phyloP scores from a whole-genome alignment of 2,113 vertebrate genomes.

The Desmodus rotundus region DNA sequence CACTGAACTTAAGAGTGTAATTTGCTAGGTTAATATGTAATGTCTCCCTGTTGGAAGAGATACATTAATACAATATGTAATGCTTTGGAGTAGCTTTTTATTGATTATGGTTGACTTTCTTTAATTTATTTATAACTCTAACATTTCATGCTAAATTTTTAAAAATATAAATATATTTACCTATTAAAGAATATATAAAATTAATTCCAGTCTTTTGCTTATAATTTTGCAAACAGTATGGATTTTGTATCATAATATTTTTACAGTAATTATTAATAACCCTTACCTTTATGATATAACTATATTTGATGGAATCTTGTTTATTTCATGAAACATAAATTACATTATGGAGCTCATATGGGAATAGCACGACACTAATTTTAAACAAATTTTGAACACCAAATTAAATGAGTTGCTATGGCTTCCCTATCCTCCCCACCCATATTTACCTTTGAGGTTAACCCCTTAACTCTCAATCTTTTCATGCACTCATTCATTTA shows the following conservation, averaged over 20 bases:
- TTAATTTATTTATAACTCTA: slow-evolving; percentile 10
- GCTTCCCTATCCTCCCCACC: not conserved
- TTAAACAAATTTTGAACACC: slow-evolving; percentile 11
- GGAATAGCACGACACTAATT: not conserved
- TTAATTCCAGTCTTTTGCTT: not conserved
- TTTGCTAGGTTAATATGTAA: slow-evolving; percentile 44
- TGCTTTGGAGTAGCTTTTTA: slow-evolving; percentile 2
- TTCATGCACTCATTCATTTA: not conserved
- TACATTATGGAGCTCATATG: not conserved
- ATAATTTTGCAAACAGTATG: not conserved
- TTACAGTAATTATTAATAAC: slow-evolving; percentile 3
- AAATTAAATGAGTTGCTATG: slow-evolving; percentile 1
- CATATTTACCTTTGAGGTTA: not conserved
- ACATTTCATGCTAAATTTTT: not conserved
- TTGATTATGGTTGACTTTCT: slow-evolving; percentile 8
- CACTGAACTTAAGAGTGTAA: slow-evolving; percentile 2
- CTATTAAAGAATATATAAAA: not conserved
- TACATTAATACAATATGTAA: not conserved
- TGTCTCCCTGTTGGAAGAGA: slow-evolving; percentile 36
- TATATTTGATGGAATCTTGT: not conserved
- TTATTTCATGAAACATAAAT: not conserved
- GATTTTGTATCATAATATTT: not conserved
- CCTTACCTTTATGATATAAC: not conserved
- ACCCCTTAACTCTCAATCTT: not conserved
- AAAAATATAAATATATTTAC: slow-evolving; percentile 14